Evolutionary conservation across 2,113 vertebrate species (phyloP).

Genomic region (Casuarius casuarius): DNA sequence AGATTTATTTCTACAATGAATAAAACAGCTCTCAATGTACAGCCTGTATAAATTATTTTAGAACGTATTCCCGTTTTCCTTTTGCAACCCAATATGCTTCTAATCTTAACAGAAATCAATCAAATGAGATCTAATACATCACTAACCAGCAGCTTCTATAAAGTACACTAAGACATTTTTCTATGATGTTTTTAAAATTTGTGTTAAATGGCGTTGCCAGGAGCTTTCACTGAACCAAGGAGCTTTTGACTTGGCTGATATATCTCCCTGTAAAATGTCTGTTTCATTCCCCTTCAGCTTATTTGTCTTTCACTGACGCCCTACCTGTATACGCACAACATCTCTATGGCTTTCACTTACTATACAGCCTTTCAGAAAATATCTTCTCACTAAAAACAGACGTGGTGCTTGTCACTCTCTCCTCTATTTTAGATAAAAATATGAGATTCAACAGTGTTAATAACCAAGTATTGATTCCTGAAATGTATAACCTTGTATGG

Average conservation of each 20-base stretch:
- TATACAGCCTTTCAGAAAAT: neutral
- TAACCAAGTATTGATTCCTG: slow-evolving; percentile 32
- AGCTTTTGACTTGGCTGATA: slow-evolving; percentile 47
- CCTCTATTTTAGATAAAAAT: neutral
- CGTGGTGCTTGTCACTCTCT: neutral
- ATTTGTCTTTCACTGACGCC: slow-evolving; percentile 54
- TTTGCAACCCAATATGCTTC: slow-evolving; percentile 50
- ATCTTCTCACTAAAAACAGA: neutral
- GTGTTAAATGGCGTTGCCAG: slow-evolving; percentile 62
- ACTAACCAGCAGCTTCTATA: slow-evolving; percentile 31
- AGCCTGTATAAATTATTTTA: slow-evolving; percentile 75
- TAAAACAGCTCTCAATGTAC: slow-evolving; percentile 69
- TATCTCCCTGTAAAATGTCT: slow-evolving; percentile 9
- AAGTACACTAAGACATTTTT: slow-evolving; percentile 45
- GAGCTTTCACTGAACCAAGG: slow-evolving; percentile 58
- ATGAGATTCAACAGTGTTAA: neutral
- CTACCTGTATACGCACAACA: neutral
- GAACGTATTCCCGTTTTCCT: slow-evolving; percentile 50
- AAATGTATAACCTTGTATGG: neutral
- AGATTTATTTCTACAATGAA: slow-evolving; percentile 78
- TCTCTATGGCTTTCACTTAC: neutral
- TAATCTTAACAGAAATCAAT: slow-evolving; percentile 79
- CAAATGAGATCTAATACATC: slow-evolving; percentile 65
- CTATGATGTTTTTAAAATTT: slow-evolving; percentile 63
- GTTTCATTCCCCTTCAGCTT: slow-evolving; percentile 13